Percentiles rank a stretch among this genome's conserved stretches.
These are phyloP conservation scores for Cydia amplana DNA, from an alignment of 1,140 invertebrate species.

Conservation along the genomic window DNA sequence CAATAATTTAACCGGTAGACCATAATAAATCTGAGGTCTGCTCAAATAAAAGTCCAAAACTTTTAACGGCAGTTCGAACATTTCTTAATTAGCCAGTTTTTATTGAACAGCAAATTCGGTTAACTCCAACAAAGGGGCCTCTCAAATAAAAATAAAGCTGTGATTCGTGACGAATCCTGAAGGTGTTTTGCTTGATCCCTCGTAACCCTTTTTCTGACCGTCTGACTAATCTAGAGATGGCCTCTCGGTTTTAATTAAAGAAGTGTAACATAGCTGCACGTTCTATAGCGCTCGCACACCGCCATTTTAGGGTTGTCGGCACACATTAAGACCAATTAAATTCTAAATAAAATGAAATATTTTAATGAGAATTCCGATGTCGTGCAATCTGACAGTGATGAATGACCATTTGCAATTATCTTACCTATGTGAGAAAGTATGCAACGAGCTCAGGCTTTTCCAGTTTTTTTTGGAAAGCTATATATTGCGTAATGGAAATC, in stretches of 20 bases:
- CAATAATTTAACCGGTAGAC: conserved; percentile 41
- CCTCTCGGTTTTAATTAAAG: conserved; percentile 76
- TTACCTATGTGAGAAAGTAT: conserved; percentile 29
- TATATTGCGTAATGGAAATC: conserved; percentile 12
- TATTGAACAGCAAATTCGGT: conserved; percentile 77
- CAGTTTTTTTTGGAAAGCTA: conserved; percentile 22
- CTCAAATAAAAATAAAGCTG: conserved; percentile 76
- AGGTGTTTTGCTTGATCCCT: conserved; percentile 71
- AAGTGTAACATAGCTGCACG: conserved; percentile 74
- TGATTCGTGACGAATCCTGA: conserved; percentile 75
- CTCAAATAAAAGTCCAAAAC: conserved; percentile 57
- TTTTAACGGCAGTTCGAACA: conserved; percentile 68
- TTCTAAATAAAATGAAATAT: conserved; percentile 47
- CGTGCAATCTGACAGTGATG: conserved; percentile 36
- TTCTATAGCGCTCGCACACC: conserved; percentile 52
- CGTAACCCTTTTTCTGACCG: conserved; percentile 74
- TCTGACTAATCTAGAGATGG: conserved; percentile 73
- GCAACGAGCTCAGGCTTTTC: conserved; percentile 7
- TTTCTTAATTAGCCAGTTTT: conserved; percentile 77
- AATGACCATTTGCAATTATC: conserved; percentile 34
- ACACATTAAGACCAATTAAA: conserved; percentile 42
- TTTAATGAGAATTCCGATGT: conserved; percentile 39
- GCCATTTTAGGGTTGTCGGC: conserved; percentile 44
- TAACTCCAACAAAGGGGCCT: conserved; percentile 73
- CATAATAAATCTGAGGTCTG: conserved; percentile 44